phyloP scores from a whole-genome alignment of 1,140 invertebrate genomes.

The Campoletis sonorensis region DNA sequence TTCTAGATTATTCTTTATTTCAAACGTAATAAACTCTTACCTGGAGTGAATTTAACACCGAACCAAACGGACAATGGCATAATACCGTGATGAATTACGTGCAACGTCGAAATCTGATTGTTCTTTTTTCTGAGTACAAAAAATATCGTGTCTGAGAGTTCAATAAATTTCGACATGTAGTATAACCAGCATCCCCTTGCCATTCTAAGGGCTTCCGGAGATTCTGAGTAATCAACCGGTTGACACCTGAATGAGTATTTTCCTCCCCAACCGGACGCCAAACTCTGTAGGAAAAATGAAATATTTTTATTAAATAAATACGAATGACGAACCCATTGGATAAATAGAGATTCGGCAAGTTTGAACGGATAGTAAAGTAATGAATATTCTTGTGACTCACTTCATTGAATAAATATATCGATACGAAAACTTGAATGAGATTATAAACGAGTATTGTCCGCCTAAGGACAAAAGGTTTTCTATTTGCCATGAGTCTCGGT shows the following conservation, averaged over 20 bases:
- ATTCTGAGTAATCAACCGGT: conserved; percentile 91
- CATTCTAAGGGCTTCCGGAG: conserved; percentile 88
- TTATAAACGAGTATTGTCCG: conserved; percentile 91
- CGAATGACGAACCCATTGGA: background rate
- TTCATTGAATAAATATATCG: conserved; percentile 89
- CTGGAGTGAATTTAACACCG: conserved; percentile 93
- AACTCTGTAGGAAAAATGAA: conserved; percentile 74
- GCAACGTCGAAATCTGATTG: conserved; percentile 89
- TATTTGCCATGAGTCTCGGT: conserved; percentile 92
- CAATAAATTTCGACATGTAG: conserved; percentile 91
- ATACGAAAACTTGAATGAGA: conserved; percentile 90
- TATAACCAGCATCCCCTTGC: conserved; percentile 90
- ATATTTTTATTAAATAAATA: conserved; percentile 18
- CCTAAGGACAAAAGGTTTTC: conserved; percentile 90
- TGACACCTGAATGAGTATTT: conserved; percentile 92
- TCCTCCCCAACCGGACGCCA: conserved; percentile 82
- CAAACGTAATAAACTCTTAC: conserved; percentile 70
- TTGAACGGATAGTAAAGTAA: background rate
- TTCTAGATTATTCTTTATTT: background rate
- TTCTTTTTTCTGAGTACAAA: conserved; percentile 92
- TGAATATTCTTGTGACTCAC: conserved; percentile 76
- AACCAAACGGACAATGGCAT: conserved; percentile 97
- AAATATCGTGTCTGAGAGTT: conserved; percentile 93
- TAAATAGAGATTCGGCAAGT: background rate
- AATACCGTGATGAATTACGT: conserved; percentile 94